Base-by-base conservation (phyloP, 2,888 invertebrate species). In the Drosophila quinaria region DNA sequence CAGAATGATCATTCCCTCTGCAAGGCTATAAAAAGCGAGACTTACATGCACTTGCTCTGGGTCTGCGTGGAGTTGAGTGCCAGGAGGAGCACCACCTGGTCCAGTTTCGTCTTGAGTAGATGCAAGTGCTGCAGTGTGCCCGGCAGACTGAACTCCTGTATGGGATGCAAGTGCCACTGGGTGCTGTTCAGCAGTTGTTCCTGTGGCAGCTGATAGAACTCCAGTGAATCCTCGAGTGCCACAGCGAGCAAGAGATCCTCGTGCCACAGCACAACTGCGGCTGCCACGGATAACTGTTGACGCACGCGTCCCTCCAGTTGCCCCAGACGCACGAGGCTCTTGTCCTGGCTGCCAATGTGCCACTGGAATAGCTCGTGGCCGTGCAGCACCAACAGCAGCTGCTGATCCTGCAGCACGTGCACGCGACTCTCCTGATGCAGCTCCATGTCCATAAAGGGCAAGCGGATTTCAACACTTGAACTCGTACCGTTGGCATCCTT, bases 381-480 rank as follows among this genome's bases (percentile, higher is more conserved):
- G 56, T 92, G 91, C 10, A 92, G 64, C 49, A 92, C 46, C 52
- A 89, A 83, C 9, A 92, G 33, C 51, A 88, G 51, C 35, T 90
- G 84, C 5, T 81, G 81, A 4, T 78, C 66, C n/a, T 84, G 89
- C 35, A 92, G 69, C 9, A 92, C 65, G 47, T 80, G 81, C 15
- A 90, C 15, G 6, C 78, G 80, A 0, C 74, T 77, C 54, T 90
- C 81, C 47, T 81, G 81, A 5, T 78, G 78, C 42, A 92, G 61
- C 41, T 86, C 78, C 78, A 92, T 83, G 74, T 92, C 92, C 80
- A 90, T 81, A 37, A 92, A 91, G 3, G 92, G 92, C 46, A 91
- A 61, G 15, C 68, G 78, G 47, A 92, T 90, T 49, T 88, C 87
- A 31, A 91, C 80, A 5, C 88, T 86, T 6, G 51, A 6, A 9